These are phyloP conservation scores for Phataginus tetradactyla DNA, from an alignment of 2,797 vertebrate species.

Conservation along the genomic window DNA sequence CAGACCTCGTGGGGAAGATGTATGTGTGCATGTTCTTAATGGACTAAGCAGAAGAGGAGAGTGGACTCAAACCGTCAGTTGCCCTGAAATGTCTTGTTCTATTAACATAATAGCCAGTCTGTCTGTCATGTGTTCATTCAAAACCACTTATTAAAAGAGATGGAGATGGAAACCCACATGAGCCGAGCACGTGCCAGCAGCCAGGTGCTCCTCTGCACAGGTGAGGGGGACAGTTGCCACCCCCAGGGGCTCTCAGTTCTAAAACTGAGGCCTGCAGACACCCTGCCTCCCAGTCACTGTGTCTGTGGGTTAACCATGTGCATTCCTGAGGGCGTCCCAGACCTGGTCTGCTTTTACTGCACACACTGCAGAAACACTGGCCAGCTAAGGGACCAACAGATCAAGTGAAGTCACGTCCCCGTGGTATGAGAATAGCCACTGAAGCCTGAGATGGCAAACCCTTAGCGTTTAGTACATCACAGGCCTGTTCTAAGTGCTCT, in stretches of 20 bases:
- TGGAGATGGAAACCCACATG: background rate
- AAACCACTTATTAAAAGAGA: background rate
- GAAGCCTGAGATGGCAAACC: fast-evolving
- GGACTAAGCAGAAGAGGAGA: background rate
- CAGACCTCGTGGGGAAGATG: background rate
- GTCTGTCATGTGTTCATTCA: background rate
- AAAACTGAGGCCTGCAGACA: fast-evolving
- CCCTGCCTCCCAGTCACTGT: fast-evolving
- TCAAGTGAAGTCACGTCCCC: fast-evolving
- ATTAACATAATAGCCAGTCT: background rate
- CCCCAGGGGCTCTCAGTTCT: background rate
- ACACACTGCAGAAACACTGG: background rate
- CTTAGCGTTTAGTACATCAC: fast-evolving
- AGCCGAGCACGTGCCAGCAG: fast-evolving
- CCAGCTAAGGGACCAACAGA: fast-evolving
- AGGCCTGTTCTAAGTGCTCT: no score
- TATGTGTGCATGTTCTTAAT: fast-evolving
- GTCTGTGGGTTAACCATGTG: fast-evolving
- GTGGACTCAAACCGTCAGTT: fast-evolving
- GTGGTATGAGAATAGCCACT: fast-evolving
- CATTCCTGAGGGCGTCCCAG: fast-evolving
- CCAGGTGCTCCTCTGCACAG: fast-evolving
- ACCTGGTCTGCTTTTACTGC: background rate
- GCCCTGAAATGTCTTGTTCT: background rate
- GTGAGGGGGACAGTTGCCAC: fast-evolving